A percentile compares a stretch with the other conserved stretches of the same genome.
These are phyloP conservation scores for Thunnus thynnus DNA, from an alignment of 2,113 vertebrate genomes.

Conservation along the genomic window DNA sequence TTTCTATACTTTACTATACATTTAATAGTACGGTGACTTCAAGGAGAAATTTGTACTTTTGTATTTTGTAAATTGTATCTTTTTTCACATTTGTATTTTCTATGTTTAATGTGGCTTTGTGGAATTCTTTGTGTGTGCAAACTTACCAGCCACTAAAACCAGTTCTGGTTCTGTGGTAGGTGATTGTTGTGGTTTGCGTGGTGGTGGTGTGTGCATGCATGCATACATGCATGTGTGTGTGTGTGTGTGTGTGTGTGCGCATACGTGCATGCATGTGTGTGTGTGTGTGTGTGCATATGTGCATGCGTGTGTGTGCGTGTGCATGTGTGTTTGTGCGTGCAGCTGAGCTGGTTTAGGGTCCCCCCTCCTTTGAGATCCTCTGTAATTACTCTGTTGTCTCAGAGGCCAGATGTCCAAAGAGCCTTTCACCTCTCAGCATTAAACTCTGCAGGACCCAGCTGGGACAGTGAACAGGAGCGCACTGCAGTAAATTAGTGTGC, in stretches of 20 bases:
- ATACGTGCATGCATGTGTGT: no score
- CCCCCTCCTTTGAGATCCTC: conserved; percentile 67
- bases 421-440: conserved; percentile 43
- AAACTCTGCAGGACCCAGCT: conserved; percentile 71
- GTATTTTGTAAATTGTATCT: neutral
- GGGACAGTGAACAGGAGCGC: conserved; percentile 46
- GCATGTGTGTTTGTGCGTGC: conserved; percentile 17
- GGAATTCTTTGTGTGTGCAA: neutral
- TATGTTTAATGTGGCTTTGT: conserved; percentile 6
- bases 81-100: neutral
- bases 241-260: no score
- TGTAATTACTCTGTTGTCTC: conserved; percentile 82
- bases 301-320: no score
- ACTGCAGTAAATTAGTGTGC: neutral
- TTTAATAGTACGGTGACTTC: neutral
- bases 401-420: conserved; percentile 65
- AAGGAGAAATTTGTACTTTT: conserved; percentile 5
- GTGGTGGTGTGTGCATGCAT: no score
- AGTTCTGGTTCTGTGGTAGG: conserved; percentile 5
- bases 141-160: conserved; percentile 8
- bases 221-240: no score
- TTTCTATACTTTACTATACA: neutral
- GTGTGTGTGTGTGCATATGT: no score
- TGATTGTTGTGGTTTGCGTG: conserved; percentile 20
- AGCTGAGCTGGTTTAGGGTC: conserved; percentile 52